Conservation (phyloP, 2,113 vertebrate genomes). For the Sylvia atricapilla region DNA sequence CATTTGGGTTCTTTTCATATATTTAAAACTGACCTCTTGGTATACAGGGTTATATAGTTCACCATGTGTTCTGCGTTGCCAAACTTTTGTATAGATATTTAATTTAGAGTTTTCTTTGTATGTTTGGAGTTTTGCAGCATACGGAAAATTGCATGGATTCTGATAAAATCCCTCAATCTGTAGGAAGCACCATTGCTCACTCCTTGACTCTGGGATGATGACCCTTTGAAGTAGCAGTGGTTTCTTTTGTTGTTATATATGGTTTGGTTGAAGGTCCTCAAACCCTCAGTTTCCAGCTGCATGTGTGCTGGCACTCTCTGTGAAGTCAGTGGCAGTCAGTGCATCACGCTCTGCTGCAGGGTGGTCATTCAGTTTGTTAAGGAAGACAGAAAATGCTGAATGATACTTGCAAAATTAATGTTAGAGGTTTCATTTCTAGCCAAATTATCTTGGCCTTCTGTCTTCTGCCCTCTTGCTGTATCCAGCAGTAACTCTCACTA, state of each 20-base stretch:
- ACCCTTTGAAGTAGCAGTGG: background rate
- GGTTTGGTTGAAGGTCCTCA: background rate
- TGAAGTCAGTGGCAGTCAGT: background rate
- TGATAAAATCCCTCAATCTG: background rate
- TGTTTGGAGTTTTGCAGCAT: background rate
- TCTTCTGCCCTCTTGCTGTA: background rate
- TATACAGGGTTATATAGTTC: background rate
- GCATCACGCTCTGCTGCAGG: background rate
- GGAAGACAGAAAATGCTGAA: background rate
- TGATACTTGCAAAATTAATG: background rate
- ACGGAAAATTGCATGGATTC: background rate
- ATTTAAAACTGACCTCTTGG: background rate
- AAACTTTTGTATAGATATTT: background rate
- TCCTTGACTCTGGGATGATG: background rate
- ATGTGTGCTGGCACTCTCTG: background rate
- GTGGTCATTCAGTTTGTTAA: background rate
- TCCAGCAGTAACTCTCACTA: background rate
- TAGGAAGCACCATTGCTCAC: background rate
- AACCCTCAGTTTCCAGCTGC: background rate
- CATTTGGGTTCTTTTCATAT: background rate
- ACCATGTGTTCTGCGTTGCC: background rate
- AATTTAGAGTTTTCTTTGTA: background rate
- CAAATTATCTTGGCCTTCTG: background rate
- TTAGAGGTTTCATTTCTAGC: background rate
- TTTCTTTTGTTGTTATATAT: background rate